Percentiles rank a stretch among this genome's conserved stretches.
Evolutionary conservation across 2,113 vertebrate genomes (phyloP).

Genomic region (Labrus mixtus): DNA sequence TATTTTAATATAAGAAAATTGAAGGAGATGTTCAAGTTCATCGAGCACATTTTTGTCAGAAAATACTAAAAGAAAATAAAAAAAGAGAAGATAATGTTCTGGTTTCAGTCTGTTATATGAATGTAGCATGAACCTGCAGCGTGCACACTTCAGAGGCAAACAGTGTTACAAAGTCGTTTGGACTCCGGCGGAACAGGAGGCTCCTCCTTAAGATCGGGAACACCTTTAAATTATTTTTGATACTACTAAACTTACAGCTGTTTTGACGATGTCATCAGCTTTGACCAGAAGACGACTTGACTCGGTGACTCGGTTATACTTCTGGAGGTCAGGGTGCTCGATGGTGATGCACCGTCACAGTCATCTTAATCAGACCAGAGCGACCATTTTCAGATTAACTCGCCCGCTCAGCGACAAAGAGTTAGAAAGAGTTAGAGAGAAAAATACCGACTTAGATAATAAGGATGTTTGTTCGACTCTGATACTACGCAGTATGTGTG

Average conservation of each 20-base stretch:
- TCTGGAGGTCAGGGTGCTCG: not conserved
- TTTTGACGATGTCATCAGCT: not conserved
- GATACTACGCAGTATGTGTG: not conserved
- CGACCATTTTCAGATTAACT: slow-evolving; percentile 6
- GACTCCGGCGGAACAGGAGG: not conserved
- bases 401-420: not conserved
- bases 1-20: no score
- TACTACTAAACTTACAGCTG: not conserved
- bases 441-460: not conserved
- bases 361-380: not conserved
- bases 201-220: not conserved
- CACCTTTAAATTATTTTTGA: not conserved
- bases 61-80: no score
- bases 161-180: not conserved
- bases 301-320: not conserved
- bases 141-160: slow-evolving; percentile 7
- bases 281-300: not conserved
- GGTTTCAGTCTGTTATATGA: slow-evolving; percentile 5
- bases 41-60: no score
- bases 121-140: not conserved
- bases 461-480: not conserved
- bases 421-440: no score
- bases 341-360: not conserved
- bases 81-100: not conserved
- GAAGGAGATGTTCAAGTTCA: no score